phyloP scores from a whole-genome alignment of 2,888 invertebrate genomes.

The Neocrepidodera transversa region DNA sequence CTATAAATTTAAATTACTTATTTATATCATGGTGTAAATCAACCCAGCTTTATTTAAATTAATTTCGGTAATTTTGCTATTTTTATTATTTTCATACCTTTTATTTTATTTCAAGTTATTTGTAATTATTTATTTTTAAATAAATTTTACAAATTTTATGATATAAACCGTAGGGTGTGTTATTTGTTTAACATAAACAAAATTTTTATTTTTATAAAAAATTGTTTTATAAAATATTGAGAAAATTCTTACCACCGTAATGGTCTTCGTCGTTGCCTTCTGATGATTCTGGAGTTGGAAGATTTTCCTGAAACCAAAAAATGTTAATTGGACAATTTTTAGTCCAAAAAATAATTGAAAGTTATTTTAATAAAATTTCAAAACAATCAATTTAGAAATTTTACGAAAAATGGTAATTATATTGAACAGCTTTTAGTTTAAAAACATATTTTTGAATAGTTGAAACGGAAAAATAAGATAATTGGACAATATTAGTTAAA shows the following conservation, averaged over 20 bases:
- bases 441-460: too few species aligned
- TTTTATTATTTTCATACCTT: background rate
- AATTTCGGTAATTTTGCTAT: constrained; percentile 31
- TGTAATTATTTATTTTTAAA: constrained; percentile 2
- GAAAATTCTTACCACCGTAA: constrained; percentile 68
- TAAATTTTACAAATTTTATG: background rate
- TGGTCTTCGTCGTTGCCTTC: constrained; percentile 77
- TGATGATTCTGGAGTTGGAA: constrained; percentile 71
- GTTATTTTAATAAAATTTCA: too few species aligned
- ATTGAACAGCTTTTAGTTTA: too few species aligned
- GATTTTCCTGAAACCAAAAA: constrained; percentile 68
- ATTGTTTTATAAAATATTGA: background rate
- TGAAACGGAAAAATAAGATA: too few species aligned
- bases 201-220: constrained; percentile 1
- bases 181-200: constrained; percentile 25
- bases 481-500: too few species aligned
- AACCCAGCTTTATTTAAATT: constrained; percentile 48
- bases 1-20: too few species aligned
- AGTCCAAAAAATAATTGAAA: too few species aligned
- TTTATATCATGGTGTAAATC: constrained; percentile 40
- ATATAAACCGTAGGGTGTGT: constrained; percentile 18
- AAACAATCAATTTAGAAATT: too few species aligned
- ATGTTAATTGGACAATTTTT: too few species aligned
- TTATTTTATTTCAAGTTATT: background rate
- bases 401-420: too few species aligned